phyloP scores from a whole-genome alignment of 2,888 invertebrate genomes.

The Phasia obesa region DNA sequence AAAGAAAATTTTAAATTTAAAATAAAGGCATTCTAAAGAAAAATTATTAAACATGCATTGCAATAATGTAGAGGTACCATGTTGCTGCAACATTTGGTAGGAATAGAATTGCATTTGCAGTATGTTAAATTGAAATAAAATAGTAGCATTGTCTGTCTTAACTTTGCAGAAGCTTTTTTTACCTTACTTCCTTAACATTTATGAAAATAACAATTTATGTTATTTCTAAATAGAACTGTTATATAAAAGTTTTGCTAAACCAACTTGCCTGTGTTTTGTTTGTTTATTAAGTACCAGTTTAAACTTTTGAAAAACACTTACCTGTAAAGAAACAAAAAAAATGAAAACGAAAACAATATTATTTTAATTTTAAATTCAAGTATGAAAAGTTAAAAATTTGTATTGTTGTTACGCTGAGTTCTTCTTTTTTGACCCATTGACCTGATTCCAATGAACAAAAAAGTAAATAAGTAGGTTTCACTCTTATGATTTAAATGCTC shows the following conservation, averaged over 20 bases:
- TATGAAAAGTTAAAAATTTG: not conserved
- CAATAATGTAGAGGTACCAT: slow-evolving; percentile 14
- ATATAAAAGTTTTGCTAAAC: not conserved
- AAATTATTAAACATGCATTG: not conserved
- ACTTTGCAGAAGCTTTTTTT: slow-evolving; percentile 32
- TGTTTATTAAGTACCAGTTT: not conserved
- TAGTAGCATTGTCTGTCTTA: not conserved
- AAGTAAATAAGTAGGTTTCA: not conserved
- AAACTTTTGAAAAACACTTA: slow-evolving; percentile 45
- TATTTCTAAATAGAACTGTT: not conserved
- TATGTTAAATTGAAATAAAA: not conserved
- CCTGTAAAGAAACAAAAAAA: slow-evolving; percentile 54
- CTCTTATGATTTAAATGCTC: slow-evolving; percentile 5
- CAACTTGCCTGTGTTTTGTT: slow-evolving; percentile 39
- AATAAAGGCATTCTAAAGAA: not conserved
- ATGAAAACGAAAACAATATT: slow-evolving; percentile 11
- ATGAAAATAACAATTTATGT: no score
- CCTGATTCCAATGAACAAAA: slow-evolving; percentile 20
- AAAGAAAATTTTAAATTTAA: slow-evolving; percentile 2
- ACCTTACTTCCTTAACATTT: no score
- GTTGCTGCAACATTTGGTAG: not conserved
- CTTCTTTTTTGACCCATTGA: slow-evolving; percentile 37
- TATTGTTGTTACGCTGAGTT: not conserved
- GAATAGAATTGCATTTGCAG: not conserved
- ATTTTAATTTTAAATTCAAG: not conserved